phyloP scores from a whole-genome alignment of 2,888 invertebrate species.

The Apeira syringaria region DNA sequence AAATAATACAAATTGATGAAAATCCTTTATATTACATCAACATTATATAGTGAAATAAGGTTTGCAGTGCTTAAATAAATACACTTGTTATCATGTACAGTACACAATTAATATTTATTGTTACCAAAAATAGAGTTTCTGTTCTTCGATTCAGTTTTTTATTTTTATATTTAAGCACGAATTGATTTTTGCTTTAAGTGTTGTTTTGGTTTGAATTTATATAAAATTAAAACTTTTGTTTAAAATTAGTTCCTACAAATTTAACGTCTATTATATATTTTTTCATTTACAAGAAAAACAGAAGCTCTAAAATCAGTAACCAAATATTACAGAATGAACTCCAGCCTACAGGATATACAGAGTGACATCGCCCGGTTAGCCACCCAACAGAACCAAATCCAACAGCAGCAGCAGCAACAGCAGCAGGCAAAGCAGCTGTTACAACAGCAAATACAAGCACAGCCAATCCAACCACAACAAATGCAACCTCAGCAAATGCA shows the following conservation, averaged over 20 bases:
- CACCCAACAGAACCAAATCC: conserved; percentile 84
- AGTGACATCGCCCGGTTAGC: conserved; percentile 96
- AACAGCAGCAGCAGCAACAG: conserved; percentile 78
- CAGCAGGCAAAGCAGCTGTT: conserved; percentile 71
- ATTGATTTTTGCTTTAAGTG: not conserved
- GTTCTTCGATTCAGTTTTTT: not conserved
- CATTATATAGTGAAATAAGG: too few relatives aligned
- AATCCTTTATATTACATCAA: too few relatives aligned
- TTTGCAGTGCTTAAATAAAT: not conserved
- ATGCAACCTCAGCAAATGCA: conserved; percentile 72
- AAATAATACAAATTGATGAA: not conserved
- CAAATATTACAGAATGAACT: conserved; percentile 89
- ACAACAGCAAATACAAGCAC: conserved; percentile 54
- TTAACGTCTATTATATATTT: too few relatives aligned
- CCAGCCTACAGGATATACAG: conserved; percentile 96
- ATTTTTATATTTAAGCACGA: not conserved
- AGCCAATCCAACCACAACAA: conserved; percentile 50
- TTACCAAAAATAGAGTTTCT: not conserved
- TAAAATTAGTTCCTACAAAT: too few relatives aligned
- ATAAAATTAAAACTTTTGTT: too few relatives aligned
- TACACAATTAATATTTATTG: not conserved
- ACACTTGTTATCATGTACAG: not conserved
- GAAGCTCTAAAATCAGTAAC: conserved; percentile 17
- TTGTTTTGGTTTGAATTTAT: too few relatives aligned
- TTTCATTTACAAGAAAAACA: conserved; percentile 11